Evolutionary conservation across 1,140 invertebrate species (phyloP).

Genomic region (Dendroctonus ponderosae): DNA sequence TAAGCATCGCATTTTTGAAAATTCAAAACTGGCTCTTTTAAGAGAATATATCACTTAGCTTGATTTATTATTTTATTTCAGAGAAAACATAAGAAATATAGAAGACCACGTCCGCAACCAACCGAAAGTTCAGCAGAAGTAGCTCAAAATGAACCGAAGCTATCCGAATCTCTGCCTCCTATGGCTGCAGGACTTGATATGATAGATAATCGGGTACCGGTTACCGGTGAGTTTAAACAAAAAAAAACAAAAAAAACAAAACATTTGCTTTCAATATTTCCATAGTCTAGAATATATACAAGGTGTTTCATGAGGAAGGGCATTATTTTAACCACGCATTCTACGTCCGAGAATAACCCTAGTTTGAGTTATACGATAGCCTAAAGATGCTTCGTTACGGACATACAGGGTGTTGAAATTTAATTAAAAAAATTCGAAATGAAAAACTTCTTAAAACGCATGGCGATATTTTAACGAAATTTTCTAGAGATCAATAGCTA

Average conservation of each 20-base stretch:
- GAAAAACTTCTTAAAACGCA: no score
- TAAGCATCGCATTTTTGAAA: constrained; percentile 26
- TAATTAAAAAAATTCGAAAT: no score
- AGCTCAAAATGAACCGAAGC: constrained; percentile 5
- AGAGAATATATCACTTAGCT: no score
- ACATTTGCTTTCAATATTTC: background rate
- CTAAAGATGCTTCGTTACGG: no score
- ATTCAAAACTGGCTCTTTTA: background rate
- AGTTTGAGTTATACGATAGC: no score
- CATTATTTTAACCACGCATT: no score
- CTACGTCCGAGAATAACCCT: no score
- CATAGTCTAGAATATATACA: background rate
- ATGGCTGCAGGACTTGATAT: constrained; percentile 31
- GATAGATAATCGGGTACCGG: constrained; percentile 38
- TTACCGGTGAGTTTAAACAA: constrained; percentile 34
- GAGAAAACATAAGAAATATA: constrained; percentile 28
- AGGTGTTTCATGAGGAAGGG: background rate
- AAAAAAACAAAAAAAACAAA: no score
- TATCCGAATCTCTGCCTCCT: constrained; percentile 22
- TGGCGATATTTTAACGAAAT: no score
- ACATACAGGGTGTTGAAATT: no score
- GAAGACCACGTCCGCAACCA: constrained; percentile 1
- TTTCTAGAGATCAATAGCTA: no score
- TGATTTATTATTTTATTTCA: background rate
- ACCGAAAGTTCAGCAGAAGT: constrained; percentile 1